Evolutionary conservation across 2,888 invertebrate species (phyloP), one percentile per base, ranked within the genome.

Genomic region (Yponomeuta malinellus): DNA sequence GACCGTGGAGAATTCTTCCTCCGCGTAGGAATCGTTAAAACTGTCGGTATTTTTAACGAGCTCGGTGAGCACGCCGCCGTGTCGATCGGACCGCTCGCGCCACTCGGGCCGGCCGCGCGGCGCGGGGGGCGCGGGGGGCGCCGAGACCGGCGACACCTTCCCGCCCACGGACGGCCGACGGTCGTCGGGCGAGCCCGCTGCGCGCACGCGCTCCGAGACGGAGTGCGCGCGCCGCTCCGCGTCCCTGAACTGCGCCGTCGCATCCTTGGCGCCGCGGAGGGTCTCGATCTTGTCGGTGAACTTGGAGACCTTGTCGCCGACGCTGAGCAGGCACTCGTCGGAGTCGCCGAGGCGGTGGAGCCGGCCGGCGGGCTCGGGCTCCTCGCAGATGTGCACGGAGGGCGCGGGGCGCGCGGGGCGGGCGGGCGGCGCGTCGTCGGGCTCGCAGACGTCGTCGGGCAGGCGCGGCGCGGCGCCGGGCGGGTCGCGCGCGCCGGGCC

Each of bases 381-480:
- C 43, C 43, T 43, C 95, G 73, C 90, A 90, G 37, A 93, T 93
- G 43, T 5, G 43, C 8, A 43, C 8, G 43, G 1, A 6, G 5
- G 0, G 86, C 89, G 70, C 89, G 86, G 75, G 92, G 78, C 52
- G 83, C 78, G 67, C 33, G 33, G 3, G 88, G 82, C 73, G 82
- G 87, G 23, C 79, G 82, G 12, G 87, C 59, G 12, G 87, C 59
- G 93, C 94, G 77, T 96, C 96, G 74, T 96, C 96, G 0, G 96
- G 96, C 82, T 96, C 96, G 77, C 93, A 94, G 0, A 96, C 94
- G 78, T 94, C 93, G 81, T 96, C 96, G 0, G 96, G 96, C 79
- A 95, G 95, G 71, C 96, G 93, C 3, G 95, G 95, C 71, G 93
- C 93, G 43, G 8, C 9, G 43, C 0, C 43, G 43, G 43, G 43